Percentiles rank a stretch among this genome's conserved stretches.
These are phyloP conservation scores for Gymnodraco acuticeps DNA, from an alignment of 2,797 vertebrate species.

Conservation along the genomic window DNA sequence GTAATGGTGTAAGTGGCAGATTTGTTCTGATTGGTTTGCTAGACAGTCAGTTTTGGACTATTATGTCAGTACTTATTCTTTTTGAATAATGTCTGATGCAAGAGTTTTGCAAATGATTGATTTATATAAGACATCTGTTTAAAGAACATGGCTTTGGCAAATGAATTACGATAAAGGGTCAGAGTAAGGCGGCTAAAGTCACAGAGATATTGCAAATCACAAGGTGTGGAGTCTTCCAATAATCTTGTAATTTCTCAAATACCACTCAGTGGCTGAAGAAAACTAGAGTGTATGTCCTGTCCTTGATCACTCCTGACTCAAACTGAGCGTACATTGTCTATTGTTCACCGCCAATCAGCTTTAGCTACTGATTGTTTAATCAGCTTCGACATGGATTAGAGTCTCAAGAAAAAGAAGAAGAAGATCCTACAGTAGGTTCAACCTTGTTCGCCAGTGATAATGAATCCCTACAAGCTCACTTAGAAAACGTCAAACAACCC, in stretches of 20 bases:
- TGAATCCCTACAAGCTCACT: not conserved
- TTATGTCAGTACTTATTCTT: not conserved
- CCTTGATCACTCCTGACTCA: not conserved
- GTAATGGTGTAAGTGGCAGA: constrained; percentile 3
- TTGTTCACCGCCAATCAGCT: not conserved
- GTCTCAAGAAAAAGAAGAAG: not conserved
- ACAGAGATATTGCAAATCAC: not conserved
- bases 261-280: not conserved
- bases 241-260: not conserved
- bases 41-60: not conserved
- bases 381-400: not conserved
- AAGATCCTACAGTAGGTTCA: not conserved
- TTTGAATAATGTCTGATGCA: not conserved
- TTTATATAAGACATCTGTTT: not conserved
- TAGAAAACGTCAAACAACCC: not conserved
- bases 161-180: not conserved
- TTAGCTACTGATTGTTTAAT: not conserved
- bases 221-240: not conserved
- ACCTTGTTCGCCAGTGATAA: not conserved
- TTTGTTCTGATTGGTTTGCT: not conserved
- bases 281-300: not conserved
- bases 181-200: not conserved
- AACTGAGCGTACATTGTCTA: not conserved
- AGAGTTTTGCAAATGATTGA: not conserved
- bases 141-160: not conserved